phyloP scores from a whole-genome alignment of 2,113 vertebrate genomes.

The Laticauda laticaudata region DNA sequence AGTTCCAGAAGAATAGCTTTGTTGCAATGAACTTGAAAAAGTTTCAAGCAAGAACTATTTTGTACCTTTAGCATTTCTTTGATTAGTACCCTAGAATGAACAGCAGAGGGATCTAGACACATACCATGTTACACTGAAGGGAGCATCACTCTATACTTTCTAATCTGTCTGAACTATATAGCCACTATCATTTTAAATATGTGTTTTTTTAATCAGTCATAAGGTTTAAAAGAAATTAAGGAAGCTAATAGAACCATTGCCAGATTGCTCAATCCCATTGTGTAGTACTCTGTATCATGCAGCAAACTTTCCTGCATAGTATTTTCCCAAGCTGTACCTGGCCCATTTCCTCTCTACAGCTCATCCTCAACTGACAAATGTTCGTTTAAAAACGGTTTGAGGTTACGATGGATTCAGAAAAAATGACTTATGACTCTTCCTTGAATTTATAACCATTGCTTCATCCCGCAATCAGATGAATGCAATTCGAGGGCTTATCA shows the following conservation, averaged over 20 bases:
- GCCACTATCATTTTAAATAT: neutral
- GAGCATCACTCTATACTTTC: neutral
- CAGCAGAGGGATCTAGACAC: constrained; percentile 13
- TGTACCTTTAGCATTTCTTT: neutral
- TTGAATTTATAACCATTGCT: neutral
- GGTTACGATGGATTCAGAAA: neutral
- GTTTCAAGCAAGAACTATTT: neutral
- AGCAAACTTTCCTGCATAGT: neutral
- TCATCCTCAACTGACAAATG: neutral
- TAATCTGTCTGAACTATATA: neutral
- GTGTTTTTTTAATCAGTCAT: neutral
- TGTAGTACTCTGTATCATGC: neutral
- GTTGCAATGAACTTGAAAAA: neutral
- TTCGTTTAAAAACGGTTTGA: neutral
- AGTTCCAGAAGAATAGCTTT: neutral
- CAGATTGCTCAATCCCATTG: neutral
- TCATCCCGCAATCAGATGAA: neutral
- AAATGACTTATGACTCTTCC: neutral
- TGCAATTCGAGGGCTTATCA: neutral
- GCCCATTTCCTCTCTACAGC: neutral
- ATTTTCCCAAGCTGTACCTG: neutral
- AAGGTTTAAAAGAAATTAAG: neutral
- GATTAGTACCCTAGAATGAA: neutral
- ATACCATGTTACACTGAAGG: neutral
- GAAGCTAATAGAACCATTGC: neutral